Percentiles rank a stretch among this genome's conserved stretches.
Evolutionary conservation across 2,113 vertebrate genomes (phyloP).

Genomic region (Sitta europaea): DNA sequence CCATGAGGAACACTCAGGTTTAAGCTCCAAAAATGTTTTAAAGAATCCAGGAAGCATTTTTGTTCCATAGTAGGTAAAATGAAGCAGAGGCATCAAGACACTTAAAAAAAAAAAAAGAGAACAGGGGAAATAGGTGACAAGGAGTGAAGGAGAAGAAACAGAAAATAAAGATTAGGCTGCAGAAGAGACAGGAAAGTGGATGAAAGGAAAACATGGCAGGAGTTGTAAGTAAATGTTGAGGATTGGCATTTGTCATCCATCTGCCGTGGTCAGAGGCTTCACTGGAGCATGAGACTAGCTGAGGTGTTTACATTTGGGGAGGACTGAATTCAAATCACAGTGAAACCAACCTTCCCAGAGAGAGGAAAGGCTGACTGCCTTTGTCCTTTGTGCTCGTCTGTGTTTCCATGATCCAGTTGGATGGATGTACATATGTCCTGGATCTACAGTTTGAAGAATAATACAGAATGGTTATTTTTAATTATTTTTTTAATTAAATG

Average conservation of each 20-base stretch:
- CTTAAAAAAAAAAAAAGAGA: background rate
- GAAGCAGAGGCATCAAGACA: background rate
- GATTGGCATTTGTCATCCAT: background rate
- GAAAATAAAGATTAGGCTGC: background rate
- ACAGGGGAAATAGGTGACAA: background rate
- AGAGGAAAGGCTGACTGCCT: background rate
- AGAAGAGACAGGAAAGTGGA: background rate
- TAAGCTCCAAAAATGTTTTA: background rate
- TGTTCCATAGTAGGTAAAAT: background rate
- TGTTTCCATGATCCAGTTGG: background rate
- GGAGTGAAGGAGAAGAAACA: background rate
- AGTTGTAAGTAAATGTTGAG: background rate
- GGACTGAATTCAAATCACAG: background rate
- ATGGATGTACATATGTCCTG: fast-evolving
- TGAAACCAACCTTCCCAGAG: background rate
- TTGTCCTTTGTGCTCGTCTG: background rate
- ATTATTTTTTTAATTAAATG: background rate
- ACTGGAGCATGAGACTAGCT: background rate
- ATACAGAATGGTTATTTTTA: background rate
- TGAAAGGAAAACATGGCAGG: background rate
- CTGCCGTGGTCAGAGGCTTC: background rate
- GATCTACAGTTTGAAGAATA: background rate
- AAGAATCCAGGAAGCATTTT: background rate
- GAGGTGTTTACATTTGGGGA: background rate
- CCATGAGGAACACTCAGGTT: background rate